Conservation (phyloP, 2,797 vertebrate species). For the Channa striata region DNA sequence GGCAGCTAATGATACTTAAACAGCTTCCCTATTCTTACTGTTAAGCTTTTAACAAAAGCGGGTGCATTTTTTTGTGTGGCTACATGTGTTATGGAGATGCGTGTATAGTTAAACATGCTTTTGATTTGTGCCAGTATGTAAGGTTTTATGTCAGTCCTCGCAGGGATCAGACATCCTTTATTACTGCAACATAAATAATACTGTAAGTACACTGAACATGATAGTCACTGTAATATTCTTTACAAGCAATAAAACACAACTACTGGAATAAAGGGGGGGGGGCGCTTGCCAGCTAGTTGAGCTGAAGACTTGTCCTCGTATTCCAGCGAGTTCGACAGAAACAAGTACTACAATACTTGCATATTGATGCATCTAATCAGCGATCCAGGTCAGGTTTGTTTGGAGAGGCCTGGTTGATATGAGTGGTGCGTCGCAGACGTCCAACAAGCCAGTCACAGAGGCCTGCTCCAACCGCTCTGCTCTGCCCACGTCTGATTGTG, state of each 20-base stretch:
- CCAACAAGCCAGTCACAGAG: conserved; percentile 65
- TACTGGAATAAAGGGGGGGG: fast-evolving
- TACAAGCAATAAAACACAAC: conserved; percentile 12
- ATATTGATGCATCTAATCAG: conserved; percentile 58
- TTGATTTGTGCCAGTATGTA: not conserved
- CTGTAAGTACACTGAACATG: conserved; percentile 12
- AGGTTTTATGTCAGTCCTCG: not conserved
- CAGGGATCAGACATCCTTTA: conserved; percentile 11
- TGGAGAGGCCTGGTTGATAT: conserved; percentile 70
- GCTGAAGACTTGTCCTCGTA: conserved; percentile 8
- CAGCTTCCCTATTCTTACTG: conserved; percentile 46
- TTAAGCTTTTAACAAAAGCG: conserved; percentile 33
- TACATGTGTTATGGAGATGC: conserved; percentile 2
- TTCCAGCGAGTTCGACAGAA: conserved; percentile 32
- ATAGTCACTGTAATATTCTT: not conserved
- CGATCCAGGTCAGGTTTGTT: conserved; percentile 71
- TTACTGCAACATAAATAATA: not conserved
- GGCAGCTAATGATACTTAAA: conserved; percentile 68
- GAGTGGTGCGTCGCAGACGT: conserved; percentile 61
- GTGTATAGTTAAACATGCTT: conserved; percentile 2
- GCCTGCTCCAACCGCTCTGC: conserved; percentile 64
- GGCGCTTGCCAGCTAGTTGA: not conserved
- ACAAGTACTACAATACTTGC: conserved; percentile 7
- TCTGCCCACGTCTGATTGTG: conserved; percentile 80
- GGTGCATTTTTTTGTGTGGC: conserved; percentile 21